Percentiles rank a stretch among this genome's conserved stretches.
These are phyloP conservation scores for Apis cerana DNA, from an alignment of 1,140 invertebrate genomes.

Conservation along the genomic window DNA sequence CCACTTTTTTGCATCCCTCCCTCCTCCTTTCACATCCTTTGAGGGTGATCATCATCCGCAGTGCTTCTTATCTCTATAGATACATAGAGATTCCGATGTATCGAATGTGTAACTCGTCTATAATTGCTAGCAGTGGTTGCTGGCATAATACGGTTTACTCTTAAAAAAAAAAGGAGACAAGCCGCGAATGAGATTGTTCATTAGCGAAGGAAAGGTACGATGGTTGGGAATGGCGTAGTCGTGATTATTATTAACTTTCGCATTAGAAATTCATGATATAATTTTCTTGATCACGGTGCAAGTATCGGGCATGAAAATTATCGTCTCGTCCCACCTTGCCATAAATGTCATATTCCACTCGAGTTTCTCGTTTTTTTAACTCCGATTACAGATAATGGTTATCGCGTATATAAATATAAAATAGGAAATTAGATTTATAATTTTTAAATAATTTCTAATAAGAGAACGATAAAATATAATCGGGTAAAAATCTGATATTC, in stretches of 20 bases:
- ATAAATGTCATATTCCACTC: background rate
- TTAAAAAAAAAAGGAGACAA: background rate
- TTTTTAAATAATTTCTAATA: too few relatives aligned
- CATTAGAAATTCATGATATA: background rate
- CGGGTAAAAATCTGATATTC: too few relatives aligned
- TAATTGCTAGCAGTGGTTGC: background rate
- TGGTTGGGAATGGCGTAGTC: too few relatives aligned
- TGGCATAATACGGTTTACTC: background rate
- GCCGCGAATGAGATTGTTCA: background rate
- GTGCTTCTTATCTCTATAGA: background rate
- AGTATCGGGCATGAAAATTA: background rate
- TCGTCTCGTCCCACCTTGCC: background rate
- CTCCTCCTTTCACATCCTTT: background rate
- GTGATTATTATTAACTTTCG: background rate
- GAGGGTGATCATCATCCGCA: too few relatives aligned
- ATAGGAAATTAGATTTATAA: too few relatives aligned
- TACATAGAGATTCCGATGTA: background rate
- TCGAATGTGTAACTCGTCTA: background rate
- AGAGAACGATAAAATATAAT: too few relatives aligned
- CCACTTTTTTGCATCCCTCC: background rate
- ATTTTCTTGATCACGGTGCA: background rate
- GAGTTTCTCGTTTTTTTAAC: background rate
- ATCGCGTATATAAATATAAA: background rate
- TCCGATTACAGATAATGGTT: background rate
- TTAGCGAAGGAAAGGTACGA: background rate